These are phyloP conservation scores for Apostichopus parvimensis DNA, from an alignment of 35 echinoderm and acorn worm genomes.

Conservation along the genomic window DNA sequence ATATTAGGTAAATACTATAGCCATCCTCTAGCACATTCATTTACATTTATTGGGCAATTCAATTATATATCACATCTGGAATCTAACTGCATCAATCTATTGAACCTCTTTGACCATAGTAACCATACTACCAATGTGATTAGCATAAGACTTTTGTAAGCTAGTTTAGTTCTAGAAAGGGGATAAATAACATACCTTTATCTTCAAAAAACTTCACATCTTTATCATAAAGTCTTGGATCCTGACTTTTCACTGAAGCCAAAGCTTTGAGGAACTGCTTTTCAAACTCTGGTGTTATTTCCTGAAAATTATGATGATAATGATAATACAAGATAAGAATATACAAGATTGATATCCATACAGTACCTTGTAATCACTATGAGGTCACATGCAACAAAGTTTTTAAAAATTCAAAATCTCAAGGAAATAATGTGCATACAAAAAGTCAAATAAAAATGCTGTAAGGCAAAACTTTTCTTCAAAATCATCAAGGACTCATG, in stretches of 20 bases:
- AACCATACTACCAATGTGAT: too few relatives aligned
- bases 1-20: not conserved
- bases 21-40: too few relatives aligned
- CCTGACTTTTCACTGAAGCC: conserved; percentile 78
- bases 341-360: not conserved
- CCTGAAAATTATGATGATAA: conserved; percentile 38
- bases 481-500: too few relatives aligned
- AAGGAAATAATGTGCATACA: too few relatives aligned
- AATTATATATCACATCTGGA: too few relatives aligned
- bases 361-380: not conserved
- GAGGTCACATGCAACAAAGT: not conserved
- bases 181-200: conserved; percentile 54
- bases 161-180: too few relatives aligned
- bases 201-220: conserved; percentile 74
- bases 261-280: conserved; percentile 85
- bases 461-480: too few relatives aligned
- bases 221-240: conserved; percentile 89
- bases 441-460: too few relatives aligned
- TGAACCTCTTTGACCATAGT: too few relatives aligned
- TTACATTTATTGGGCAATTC: too few relatives aligned
- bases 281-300: conserved; percentile 78
- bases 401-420: not conserved
- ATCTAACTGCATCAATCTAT: too few relatives aligned
- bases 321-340: conserved; percentile 18
- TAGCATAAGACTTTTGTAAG: too few relatives aligned